Percentiles rank a stretch among this genome's conserved stretches.
Conservation (phyloP, 2,113 vertebrate genomes). For the Pelobates fuscus region DNA sequence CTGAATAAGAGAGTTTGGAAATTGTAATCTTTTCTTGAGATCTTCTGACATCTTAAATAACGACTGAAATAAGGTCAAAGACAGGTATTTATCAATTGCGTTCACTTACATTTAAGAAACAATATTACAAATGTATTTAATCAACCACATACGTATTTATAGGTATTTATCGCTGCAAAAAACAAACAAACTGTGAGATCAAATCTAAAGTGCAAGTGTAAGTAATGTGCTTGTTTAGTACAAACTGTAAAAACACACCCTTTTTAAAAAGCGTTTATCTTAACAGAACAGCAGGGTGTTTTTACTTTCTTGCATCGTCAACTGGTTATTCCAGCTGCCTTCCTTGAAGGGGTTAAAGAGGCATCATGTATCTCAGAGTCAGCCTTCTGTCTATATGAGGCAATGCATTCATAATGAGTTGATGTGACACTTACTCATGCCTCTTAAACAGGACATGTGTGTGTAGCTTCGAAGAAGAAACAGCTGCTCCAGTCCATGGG, state of each 20-base stretch:
- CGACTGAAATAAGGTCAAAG: constrained; percentile 7
- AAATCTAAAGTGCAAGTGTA: neutral
- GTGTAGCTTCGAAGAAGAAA: neutral
- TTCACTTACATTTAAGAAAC: neutral
- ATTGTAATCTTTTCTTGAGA: constrained; percentile 84
- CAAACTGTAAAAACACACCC: constrained; percentile 8
- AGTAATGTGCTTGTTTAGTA: neutral
- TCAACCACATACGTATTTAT: neutral
- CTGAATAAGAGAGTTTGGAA: constrained; percentile 85
- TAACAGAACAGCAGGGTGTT: constrained; percentile 37
- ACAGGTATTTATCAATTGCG: neutral
- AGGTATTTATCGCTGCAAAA: no score
- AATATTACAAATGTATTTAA: neutral
- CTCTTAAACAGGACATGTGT: neutral
- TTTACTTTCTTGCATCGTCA: constrained; percentile 8
- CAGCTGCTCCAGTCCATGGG: constrained; percentile 3
- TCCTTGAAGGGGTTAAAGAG: constrained; percentile 17
- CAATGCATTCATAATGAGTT: neutral
- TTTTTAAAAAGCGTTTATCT: constrained; percentile 32
- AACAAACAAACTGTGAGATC: constrained; percentile 1
- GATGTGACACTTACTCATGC: neutral
- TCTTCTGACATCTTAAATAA: constrained; percentile 73
- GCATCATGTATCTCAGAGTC: neutral
- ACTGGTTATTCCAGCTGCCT: constrained; percentile 2
- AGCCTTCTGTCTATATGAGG: constrained; percentile 1